Evolutionary conservation across 2,888 invertebrate species (phyloP).

Genomic region (Lepetodrilus schrolli): DNA sequence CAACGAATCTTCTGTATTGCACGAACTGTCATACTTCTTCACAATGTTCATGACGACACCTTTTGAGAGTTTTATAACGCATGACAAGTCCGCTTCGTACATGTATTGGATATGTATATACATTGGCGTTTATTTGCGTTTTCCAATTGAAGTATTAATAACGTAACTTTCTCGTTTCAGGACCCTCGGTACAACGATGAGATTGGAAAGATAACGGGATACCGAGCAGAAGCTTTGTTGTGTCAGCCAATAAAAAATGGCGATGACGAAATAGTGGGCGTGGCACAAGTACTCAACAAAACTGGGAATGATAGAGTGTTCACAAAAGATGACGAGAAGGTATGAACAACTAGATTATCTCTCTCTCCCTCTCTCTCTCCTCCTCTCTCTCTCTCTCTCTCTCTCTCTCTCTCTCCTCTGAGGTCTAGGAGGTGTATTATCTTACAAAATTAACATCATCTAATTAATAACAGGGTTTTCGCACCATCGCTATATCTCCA

Average conservation of each 20-base stretch:
- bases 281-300: constrained; percentile 78
- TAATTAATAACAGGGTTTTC: too few species aligned
- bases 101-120: constrained; percentile 30
- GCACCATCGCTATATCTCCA: too few species aligned
- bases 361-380: constrained; percentile 4
- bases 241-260: constrained; percentile 88
- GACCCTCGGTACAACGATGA: constrained; percentile 77
- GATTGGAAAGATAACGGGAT: constrained; percentile 77
- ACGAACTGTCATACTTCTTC: too few species aligned
- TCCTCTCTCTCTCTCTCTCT: background rate
- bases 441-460: too few species aligned
- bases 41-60: too few species aligned
- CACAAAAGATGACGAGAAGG: constrained; percentile 78
- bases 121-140: background rate
- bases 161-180: constrained; percentile 71
- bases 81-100: too few species aligned
- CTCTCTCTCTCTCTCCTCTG: constrained; percentile 20
- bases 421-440: too few species aligned
- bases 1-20: too few species aligned
- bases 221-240: constrained; percentile 87
- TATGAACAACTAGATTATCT: constrained; percentile 46
- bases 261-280: constrained; percentile 75
- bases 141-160: background rate
- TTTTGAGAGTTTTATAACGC: too few species aligned
- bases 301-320: constrained; percentile 75